Evolutionary conservation across 2,797 vertebrate genomes (phyloP), one percentile per base, ranked within the genome.

Genomic region (Pipistrellus pygmaeus): DNA sequence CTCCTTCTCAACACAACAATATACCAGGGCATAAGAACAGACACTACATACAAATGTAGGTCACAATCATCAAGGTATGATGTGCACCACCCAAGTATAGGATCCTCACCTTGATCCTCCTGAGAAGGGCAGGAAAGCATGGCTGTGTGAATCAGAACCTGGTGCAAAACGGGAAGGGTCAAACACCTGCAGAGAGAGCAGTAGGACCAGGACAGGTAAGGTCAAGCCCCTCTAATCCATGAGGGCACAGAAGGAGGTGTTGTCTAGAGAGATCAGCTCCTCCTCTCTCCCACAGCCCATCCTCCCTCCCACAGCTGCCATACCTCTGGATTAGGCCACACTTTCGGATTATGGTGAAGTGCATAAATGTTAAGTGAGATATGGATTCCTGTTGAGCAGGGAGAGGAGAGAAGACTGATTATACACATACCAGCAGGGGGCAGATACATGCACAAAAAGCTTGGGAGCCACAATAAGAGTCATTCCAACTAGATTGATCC

Each of bases 151-250:
- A 44, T 91, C 9, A 85, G 73, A 69, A 98, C 98, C 92, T 97
- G 98, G 98, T 30, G 98, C 98, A 98, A 99, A 99, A 44, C 23
- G 57, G 83, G 98, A 96, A 12, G 99, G 98, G 89, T 99, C 98
- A 96, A 98, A 99, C 20, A 98, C 97, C 99, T 99, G 62, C n/a
- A 95, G 44, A 73, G 27, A 85, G 35, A 92, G 20, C 30, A 69
- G 1, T 5, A 18, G 14, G 30, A 23, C 1, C 55, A 82, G 80
- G 8, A 14, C 9, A 66, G 23, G 15, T 18, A 21, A n/a, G 13
- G 10, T 71, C 57, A 72, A 57, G 12, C 0, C 30, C 9, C 8
- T 53, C 14, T 55, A 60, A 51, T 8, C 4, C 21, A 66, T 0
- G 11, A 55, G 20, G 71, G 5, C 20, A 69, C 46, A 94, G n/a